These are phyloP conservation scores for Fulica atra DNA, from an alignment of 2,113 vertebrate species.

Conservation along the genomic window DNA sequence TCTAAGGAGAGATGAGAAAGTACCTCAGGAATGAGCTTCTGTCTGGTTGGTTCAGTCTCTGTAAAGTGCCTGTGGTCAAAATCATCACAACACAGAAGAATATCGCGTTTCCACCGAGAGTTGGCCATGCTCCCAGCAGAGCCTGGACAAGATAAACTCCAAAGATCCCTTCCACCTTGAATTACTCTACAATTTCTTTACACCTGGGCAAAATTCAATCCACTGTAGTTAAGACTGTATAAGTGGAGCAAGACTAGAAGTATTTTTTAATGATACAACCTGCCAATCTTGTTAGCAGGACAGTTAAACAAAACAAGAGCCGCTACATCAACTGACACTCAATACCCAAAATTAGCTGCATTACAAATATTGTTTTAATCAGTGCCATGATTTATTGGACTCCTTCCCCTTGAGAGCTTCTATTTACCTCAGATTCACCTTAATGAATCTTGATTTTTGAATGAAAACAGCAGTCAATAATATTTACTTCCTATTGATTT, in stretches of 20 bases:
- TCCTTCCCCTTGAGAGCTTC: slow-evolving; percentile 32
- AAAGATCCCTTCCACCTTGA: neutral
- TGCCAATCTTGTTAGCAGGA: neutral
- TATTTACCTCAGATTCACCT: slow-evolving; percentile 61
- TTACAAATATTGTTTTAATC: slow-evolving; percentile 56
- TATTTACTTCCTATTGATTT: slow-evolving; percentile 63
- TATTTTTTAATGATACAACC: neutral
- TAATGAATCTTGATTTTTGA: slow-evolving; percentile 68
- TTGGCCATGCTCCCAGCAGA: neutral
- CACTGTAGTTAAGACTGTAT: neutral
- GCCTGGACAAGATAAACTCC: neutral
- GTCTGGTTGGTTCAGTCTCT: neutral
- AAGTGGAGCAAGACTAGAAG: neutral
- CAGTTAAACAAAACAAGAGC: neutral
- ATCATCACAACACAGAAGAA: neutral
- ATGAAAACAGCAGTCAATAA: slow-evolving; percentile 66
- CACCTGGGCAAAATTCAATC: neutral
- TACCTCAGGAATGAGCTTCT: neutral
- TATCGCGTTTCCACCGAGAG: neutral
- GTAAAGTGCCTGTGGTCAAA: neutral
- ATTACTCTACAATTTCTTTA: neutral
- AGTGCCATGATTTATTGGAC: slow-evolving; percentile 43
- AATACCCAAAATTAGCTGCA: slow-evolving; percentile 2
- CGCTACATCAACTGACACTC: neutral
- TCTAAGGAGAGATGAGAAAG: neutral